phyloP scores from a whole-genome alignment of 2,797 vertebrate genomes.

The Luscinia luscinia region DNA sequence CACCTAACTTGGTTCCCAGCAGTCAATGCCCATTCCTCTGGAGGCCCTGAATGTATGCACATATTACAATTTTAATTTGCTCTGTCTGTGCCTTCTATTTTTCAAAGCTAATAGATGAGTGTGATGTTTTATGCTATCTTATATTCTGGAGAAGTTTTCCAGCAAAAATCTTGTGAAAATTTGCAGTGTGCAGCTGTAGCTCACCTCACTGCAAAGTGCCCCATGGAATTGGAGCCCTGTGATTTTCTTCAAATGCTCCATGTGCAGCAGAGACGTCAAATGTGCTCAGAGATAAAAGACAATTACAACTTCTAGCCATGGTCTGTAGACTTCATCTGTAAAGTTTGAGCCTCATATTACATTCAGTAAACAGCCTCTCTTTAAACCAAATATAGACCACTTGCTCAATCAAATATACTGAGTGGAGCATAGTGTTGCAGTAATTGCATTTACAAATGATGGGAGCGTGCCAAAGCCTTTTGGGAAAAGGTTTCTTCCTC shows the following conservation, averaged over 20 bases:
- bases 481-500: neutral
- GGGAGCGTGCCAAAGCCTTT: neutral
- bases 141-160: neutral
- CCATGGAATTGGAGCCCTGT: neutral
- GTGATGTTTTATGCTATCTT: neutral
- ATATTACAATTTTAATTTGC: neutral
- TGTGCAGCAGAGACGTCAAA: neutral
- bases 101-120: constrained; percentile 3
- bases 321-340: neutral
- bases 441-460: constrained; percentile 18
- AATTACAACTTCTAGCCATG: neutral
- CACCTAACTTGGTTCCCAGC: neutral
- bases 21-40: neutral
- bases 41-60: neutral
- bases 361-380: neutral
- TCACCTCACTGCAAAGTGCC: neutral
- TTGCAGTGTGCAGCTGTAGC: neutral
- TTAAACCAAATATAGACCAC: constrained; percentile 27
- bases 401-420: neutral
- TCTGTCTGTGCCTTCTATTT: neutral
- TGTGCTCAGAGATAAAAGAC: neutral
- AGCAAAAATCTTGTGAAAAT: neutral
- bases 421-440: neutral
- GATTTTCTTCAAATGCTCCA: neutral
- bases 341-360: neutral